A percentile compares a stretch with the other conserved stretches of the same genome.
These are phyloP conservation scores for Tinamus guttatus DNA, from an alignment of 2,113 vertebrate species.

Conservation along the genomic window DNA sequence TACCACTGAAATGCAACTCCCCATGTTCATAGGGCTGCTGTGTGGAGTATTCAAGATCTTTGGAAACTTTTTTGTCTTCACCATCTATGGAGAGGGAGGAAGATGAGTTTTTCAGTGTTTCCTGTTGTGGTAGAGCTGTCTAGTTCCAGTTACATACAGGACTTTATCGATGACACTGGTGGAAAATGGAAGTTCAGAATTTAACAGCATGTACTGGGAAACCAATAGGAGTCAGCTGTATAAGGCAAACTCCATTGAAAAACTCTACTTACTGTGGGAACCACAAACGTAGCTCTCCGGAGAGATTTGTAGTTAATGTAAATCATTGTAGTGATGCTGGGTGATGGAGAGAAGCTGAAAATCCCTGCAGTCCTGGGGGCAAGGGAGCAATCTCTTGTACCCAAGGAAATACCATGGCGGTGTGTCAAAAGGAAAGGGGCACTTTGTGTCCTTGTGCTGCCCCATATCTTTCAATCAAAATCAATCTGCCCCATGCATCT, in stretches of 20 bases:
- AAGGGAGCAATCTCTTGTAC: neutral
- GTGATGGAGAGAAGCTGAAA: neutral
- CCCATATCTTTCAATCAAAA: neutral
- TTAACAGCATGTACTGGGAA: neutral
- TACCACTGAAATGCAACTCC: neutral
- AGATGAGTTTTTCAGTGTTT: neutral
- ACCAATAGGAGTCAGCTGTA: neutral
- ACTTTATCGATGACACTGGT: neutral
- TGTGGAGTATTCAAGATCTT: neutral
- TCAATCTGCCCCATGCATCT: neutral
- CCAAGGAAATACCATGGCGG: neutral
- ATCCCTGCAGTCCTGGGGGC: neutral
- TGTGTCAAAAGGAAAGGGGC: neutral
- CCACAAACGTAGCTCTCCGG: neutral
- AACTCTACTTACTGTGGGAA: neutral
- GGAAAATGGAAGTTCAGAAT: neutral
- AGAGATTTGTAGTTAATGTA: neutral
- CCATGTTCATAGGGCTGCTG: fast-evolving
- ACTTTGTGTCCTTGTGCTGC: neutral
- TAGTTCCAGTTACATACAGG: neutral
- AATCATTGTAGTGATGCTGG: neutral
- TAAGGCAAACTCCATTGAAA: neutral
- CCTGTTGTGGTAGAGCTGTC: neutral
- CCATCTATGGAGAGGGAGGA: neutral
- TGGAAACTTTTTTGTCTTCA: neutral